Evolutionary conservation across 2,113 vertebrate species (phyloP).

Genomic region (Malaclemys terrapin): DNA sequence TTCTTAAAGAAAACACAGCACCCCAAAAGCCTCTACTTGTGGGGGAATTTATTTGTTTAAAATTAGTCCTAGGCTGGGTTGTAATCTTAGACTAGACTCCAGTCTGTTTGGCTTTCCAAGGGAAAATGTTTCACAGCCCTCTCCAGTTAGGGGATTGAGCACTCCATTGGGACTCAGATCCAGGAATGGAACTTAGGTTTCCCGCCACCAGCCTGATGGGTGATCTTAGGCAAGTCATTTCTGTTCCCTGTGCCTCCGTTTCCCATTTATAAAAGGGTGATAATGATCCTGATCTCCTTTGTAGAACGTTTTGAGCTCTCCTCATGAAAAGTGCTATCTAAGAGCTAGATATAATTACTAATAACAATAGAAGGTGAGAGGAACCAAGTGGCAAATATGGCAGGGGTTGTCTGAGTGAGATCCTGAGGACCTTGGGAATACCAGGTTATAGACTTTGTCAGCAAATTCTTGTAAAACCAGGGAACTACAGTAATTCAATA

Average conservation of each 20-base stretch:
- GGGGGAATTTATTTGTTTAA: not conserved
- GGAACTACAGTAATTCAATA: not conserved
- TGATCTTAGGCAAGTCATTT: not conserved
- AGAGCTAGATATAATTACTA: not conserved
- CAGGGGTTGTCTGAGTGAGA: not conserved
- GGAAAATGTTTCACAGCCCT: not conserved
- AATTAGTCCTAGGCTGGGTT: slow-evolving; percentile 11
- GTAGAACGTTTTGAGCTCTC: fast-evolving
- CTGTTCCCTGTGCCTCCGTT: not conserved
- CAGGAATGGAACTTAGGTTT: not conserved
- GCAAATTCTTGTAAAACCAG: not conserved
- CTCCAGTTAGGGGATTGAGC: not conserved
- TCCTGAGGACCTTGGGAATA: not conserved
- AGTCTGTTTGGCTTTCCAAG: not conserved
- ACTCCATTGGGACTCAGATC: not conserved
- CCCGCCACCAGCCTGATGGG: not conserved
- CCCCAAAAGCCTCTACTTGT: not conserved
- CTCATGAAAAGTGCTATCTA: not conserved
- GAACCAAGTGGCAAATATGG: not conserved
- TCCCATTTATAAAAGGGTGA: not conserved
- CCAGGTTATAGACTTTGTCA: not conserved
- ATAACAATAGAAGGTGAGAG: not conserved
- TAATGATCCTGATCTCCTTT: not conserved
- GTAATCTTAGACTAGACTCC: not conserved
- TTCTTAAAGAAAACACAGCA: not conserved